Conservation (phyloP, 2,113 vertebrate genomes). For the Cinclus mexicanus region DNA sequence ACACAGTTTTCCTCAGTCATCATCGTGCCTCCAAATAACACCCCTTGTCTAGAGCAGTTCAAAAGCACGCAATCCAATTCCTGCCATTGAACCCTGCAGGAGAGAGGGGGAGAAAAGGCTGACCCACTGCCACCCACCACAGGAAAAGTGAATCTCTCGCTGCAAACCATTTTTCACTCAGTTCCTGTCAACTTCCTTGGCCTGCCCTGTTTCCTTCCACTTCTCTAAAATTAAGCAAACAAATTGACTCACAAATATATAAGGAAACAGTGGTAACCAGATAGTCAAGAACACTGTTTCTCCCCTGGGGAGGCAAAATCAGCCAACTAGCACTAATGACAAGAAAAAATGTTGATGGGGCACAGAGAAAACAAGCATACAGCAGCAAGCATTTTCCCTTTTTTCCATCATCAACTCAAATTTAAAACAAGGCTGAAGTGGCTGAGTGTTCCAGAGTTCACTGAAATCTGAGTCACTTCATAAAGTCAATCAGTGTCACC, state of each 20-base stretch:
- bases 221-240: neutral
- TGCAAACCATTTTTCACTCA: neutral
- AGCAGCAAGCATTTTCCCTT: neutral
- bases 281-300: neutral
- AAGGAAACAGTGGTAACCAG: neutral
- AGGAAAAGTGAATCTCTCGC: neutral
- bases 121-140: neutral
- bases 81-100: neutral
- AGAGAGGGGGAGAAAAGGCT: neutral
- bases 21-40: neutral
- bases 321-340: fast-evolving
- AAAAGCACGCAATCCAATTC: neutral
- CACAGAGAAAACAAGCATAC: neutral
- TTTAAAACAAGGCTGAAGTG: neutral
- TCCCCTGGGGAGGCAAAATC: neutral
- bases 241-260: neutral
- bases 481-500: neutral
- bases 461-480: neutral
- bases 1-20: neutral
- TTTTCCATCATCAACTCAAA: neutral
- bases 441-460: neutral
- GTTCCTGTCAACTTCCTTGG: neutral
- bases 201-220: neutral
- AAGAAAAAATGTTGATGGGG: neutral
- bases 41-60: neutral